These are phyloP conservation scores for Eulemur rufifrons DNA, from an alignment of 2,113 vertebrate genomes.

Conservation along the genomic window DNA sequence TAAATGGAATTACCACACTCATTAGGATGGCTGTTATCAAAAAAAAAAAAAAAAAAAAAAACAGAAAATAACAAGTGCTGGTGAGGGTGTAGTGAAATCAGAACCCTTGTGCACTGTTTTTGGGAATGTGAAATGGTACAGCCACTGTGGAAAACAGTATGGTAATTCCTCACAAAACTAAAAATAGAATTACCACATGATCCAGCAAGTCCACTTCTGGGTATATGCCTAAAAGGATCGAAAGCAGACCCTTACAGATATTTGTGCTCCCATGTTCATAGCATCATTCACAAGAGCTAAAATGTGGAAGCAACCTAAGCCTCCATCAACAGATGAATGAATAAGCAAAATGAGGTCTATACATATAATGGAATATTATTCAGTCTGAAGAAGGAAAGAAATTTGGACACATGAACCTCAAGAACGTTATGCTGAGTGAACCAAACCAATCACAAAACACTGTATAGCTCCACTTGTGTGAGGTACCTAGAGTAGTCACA, in stretches of 20 bases:
- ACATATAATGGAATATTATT: neutral
- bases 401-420: neutral
- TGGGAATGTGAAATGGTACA: no score
- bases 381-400: neutral
- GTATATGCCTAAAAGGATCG: neutral
- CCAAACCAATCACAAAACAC: neutral
- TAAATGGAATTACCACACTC: no score
- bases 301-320: neutral
- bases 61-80: neutral
- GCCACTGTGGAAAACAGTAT: neutral
- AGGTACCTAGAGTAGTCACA: neutral
- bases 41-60: neutral
- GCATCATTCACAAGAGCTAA: neutral
- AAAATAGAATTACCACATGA: neutral
- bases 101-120: neutral
- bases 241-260: neutral
- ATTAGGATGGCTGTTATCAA: neutral
- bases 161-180: neutral
- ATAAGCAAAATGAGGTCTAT: neutral
- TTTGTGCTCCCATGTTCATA: neutral
- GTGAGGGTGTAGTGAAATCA: neutral
- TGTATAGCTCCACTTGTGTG: neutral
- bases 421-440: neutral
- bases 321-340: neutral
- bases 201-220: neutral